These are phyloP conservation scores for Cryptomyrus ogoouensis DNA, from an alignment of 2,113 vertebrate species.

Conservation along the genomic window DNA sequence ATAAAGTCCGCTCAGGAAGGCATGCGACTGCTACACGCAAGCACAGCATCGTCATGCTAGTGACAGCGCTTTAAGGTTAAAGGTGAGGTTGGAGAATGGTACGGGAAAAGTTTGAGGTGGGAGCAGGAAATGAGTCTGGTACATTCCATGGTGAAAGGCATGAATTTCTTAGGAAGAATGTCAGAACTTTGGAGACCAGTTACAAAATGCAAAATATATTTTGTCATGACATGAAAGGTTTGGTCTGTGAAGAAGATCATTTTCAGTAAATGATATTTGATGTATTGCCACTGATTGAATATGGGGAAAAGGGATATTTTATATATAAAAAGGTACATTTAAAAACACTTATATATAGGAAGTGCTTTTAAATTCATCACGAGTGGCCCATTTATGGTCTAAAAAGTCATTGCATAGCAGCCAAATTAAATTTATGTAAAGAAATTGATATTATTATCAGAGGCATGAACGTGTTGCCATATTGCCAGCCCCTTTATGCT, in stretches of 20 bases:
- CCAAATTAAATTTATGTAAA: conserved; percentile 7
- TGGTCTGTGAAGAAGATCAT: neutral
- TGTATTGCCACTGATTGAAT: neutral
- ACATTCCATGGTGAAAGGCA: neutral
- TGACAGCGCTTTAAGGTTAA: neutral
- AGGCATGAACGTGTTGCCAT: neutral
- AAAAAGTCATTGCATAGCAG: neutral
- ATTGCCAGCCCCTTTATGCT: neutral
- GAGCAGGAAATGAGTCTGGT: neutral
- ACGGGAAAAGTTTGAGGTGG: neutral
- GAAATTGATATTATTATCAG: conserved; percentile 4
- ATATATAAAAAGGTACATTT: neutral
- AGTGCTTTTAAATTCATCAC: neutral
- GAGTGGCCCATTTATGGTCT: conserved; percentile 1
- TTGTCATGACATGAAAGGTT: neutral
- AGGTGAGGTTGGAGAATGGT: neutral
- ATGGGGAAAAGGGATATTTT: neutral
- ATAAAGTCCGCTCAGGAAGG: neutral
- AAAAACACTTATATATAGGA: neutral
- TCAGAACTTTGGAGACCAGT: neutral
- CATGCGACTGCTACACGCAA: neutral
- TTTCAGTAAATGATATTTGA: neutral
- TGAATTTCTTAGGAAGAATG: neutral
- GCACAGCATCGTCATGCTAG: neutral
- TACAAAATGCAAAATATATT: neutral